Conservation (phyloP, 2,888 invertebrate genomes). For the Chamaedrilus cognettii region DNA sequence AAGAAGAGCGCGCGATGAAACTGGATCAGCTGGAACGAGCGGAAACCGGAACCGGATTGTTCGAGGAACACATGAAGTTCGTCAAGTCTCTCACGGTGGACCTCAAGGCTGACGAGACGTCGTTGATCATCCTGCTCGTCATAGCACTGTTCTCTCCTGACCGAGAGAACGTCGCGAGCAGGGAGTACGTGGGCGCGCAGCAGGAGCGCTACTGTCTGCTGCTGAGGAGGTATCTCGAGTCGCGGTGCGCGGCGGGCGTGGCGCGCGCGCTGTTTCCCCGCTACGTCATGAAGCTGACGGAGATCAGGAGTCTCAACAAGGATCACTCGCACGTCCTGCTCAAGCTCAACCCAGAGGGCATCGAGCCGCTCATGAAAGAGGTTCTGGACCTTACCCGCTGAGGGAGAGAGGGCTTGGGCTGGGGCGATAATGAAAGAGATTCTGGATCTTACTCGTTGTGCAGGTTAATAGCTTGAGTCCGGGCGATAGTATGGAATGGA, state of each 20-base stretch:
- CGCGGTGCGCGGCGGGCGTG: slow-evolving; percentile 44
- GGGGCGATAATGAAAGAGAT: too few relatives aligned
- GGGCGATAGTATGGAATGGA: too few relatives aligned
- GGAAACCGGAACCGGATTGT: slow-evolving; percentile 45
- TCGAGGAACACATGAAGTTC: slow-evolving; percentile 59
- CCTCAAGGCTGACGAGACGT: slow-evolving; percentile 81
- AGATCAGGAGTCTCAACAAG: slow-evolving; percentile 87
- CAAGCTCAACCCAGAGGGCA: slow-evolving; percentile 88
- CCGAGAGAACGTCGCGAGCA: slow-evolving; percentile 68
- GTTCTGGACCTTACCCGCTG: slow-evolving; percentile 77
- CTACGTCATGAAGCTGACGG: slow-evolving; percentile 86
- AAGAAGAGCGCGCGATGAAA: slow-evolving; percentile 70
- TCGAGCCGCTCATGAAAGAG: slow-evolving; percentile 92
- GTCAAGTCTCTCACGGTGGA: slow-evolving; percentile 73
- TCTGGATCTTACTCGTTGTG: too few relatives aligned
- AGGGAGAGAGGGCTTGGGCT: neutral
- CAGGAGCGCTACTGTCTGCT: slow-evolving; percentile 58
- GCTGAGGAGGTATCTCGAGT: slow-evolving; percentile 55
- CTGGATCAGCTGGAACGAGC: slow-evolving; percentile 83
- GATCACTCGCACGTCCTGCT: slow-evolving; percentile 90
- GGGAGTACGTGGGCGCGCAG: slow-evolving; percentile 52
- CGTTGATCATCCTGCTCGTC: slow-evolving; percentile 89
- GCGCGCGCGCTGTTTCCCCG: slow-evolving; percentile 55
- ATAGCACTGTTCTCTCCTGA: slow-evolving; percentile 89
- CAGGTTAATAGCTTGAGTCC: too few relatives aligned